These are phyloP conservation scores for Chrysemys picta DNA, from an alignment of 2,113 vertebrate species.

Conservation along the genomic window DNA sequence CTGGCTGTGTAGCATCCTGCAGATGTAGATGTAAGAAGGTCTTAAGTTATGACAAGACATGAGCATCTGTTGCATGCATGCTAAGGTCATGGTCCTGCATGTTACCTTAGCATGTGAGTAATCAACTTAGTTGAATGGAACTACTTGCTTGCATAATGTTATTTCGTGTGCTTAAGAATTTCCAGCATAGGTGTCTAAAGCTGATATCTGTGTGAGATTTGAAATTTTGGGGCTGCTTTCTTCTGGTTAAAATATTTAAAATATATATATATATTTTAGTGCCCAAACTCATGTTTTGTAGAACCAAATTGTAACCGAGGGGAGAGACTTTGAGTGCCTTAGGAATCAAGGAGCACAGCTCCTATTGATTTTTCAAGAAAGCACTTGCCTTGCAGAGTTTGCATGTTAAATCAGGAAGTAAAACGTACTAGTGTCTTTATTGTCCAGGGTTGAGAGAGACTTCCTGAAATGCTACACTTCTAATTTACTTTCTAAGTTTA, in stretches of 20 bases:
- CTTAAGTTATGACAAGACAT: not conserved
- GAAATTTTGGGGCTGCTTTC: not conserved
- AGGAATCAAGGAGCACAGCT: accelerated
- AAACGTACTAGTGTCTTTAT: not conserved
- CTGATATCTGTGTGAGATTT: not conserved
- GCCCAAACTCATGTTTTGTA: not conserved
- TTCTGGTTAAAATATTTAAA: not conserved
- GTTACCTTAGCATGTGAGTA: not conserved
- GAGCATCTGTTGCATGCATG: not conserved
- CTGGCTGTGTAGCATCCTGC: not conserved
- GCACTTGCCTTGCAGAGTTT: not conserved
- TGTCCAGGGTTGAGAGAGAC: not conserved
- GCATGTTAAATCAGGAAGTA: not conserved
- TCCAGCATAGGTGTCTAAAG: not conserved
- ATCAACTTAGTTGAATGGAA: not conserved
- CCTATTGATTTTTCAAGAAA: not conserved
- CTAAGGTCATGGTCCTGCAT: not conserved
- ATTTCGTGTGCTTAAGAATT: accelerated
- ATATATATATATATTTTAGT: too few relatives aligned
- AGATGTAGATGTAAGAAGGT: not conserved
- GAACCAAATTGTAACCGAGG: not conserved
- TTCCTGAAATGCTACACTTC: not conserved
- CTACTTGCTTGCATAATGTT: not conserved
- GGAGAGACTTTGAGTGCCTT: not conserved
- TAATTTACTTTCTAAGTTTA: not conserved